Evolutionary conservation across 2,113 vertebrate genomes (phyloP), one percentile per base, ranked within the genome.

Genomic region (Boulengeromyrus knoepffleri): DNA sequence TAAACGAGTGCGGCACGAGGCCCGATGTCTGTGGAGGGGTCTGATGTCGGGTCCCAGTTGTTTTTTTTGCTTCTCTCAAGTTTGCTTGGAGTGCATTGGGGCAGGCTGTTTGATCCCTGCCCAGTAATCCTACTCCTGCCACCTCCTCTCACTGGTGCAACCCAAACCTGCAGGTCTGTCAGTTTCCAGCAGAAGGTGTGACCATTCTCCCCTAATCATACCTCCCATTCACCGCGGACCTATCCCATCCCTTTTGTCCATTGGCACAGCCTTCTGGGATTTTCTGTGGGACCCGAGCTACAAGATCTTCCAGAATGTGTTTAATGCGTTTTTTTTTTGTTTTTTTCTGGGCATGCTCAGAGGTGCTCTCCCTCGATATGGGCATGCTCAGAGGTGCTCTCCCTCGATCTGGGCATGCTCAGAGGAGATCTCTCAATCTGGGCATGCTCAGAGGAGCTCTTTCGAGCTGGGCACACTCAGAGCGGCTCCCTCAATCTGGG

Each of bases 151-250:
- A 87, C 47, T 39, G 50, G 24, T 49, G 15, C 8, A 19, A 77
- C 85, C 17, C 1, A 19, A 77, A 84, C 31, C 53, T 15, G 74
- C 24, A 91, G 52, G 88, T 74, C 88, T 89, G 91, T 91, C 90
- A 84, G 53, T 89, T 91, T 92, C 88, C 87, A 52, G 49, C 42
- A 31, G 39, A 84, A 88, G 31, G 88, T 80, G 31, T 56, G 85
- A 50, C 85, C 85, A 24, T 85, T 47, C 45, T n/a, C 2, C 21
- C 45, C 83, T 42, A 9, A 47, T 85, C 83, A 47, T n/a, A 10
- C 3, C 49, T 52, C n/a, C 49, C 47, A 53, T 52, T 15, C n/a
- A 31, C 27, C 49, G 31, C 12, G 3, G 85, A 31, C n/a, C 15
- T 7, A 36, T 87, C 85, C 31, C 50, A 53, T 53, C 27, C 27